Percentiles rank a stretch among this genome's conserved stretches.
Evolutionary conservation across 2,113 vertebrate species (phyloP).

Genomic region (Austrofundulus limnaeus): DNA sequence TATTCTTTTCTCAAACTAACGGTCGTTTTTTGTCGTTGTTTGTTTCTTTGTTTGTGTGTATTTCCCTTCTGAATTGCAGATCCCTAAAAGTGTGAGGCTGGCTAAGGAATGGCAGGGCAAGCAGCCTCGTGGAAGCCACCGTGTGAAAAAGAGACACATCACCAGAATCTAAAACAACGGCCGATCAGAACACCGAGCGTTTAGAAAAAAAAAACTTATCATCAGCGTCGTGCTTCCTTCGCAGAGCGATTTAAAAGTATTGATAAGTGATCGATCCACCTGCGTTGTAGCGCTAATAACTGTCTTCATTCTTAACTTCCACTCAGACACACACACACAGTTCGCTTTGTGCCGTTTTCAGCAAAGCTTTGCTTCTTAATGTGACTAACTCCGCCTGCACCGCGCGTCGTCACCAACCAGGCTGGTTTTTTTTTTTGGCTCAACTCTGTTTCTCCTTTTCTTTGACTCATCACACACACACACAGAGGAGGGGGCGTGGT

Average conservation of each 20-base stretch:
- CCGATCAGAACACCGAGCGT: constrained; percentile 45
- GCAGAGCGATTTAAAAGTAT: constrained; percentile 26
- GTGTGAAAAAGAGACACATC: constrained; percentile 48
- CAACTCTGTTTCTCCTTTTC: constrained; percentile 15
- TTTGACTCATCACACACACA: neutral
- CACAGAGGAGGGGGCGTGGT: constrained; percentile 49
- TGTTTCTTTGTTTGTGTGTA: constrained; percentile 62
- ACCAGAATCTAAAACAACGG: constrained; percentile 39
- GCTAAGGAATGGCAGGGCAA: constrained; percentile 85
- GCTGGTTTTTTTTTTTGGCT: constrained; percentile 45
- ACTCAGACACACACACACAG: constrained; percentile 32
- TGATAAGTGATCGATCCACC: constrained; percentile 23
- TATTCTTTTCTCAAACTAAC: constrained; percentile 30
- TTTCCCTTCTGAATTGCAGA: constrained; percentile 82
- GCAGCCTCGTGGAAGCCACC: constrained; percentile 77
- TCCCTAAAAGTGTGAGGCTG: constrained; percentile 89
- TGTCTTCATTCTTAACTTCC: constrained; percentile 42
- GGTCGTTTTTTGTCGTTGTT: neutral
- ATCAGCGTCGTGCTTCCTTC: constrained; percentile 20
- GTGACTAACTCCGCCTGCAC: constrained; percentile 63
- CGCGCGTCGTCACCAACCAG: constrained; percentile 21
- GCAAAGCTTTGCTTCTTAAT: constrained; percentile 71
- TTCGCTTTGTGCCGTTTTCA: constrained; percentile 40
- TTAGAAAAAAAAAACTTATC: constrained; percentile 6
- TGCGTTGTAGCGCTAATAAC: constrained; percentile 32